Conservation (phyloP, 1,140 invertebrate genomes). For the Drosophila sturtevanti region DNA sequence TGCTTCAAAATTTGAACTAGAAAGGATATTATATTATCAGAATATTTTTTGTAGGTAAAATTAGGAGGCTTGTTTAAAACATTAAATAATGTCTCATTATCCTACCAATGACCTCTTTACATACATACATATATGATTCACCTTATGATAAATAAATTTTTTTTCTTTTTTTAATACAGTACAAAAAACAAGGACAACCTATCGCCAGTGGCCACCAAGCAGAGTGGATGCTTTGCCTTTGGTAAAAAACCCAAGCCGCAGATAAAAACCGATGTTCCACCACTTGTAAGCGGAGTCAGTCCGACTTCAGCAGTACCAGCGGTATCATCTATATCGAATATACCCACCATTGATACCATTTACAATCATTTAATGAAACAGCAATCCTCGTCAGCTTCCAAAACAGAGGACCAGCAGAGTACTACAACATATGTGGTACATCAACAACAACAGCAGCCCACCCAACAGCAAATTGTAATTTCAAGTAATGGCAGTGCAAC, state of each 20-base stretch:
- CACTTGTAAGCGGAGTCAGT: neutral
- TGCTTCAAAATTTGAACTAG: no score
- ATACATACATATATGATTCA: no score
- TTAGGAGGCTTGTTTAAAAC: no score
- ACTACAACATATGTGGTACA: constrained; percentile 2
- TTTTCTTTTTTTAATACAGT: constrained; percentile 26
- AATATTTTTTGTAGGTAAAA: no score
- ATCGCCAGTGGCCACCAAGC: constrained; percentile 75
- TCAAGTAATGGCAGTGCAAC: constrained; percentile 9
- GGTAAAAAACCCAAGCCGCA: constrained; percentile 62
- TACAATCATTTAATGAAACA: constrained; percentile 60
- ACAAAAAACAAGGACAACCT: constrained; percentile 74
- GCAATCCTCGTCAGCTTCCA: neutral
- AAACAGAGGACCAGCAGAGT: neutral
- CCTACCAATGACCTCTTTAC: no score
- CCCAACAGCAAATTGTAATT: constrained; percentile 9
- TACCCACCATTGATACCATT: constrained; percentile 68
- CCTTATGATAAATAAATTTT: no score
- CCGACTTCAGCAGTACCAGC: neutral
- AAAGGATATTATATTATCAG: no score
- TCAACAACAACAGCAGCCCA: neutral
- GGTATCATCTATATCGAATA: constrained; percentile 11
- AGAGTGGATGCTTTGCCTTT: constrained; percentile 73
- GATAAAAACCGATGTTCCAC: constrained; percentile 18
- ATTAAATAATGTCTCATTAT: neutral